Evolutionary conservation across 2,113 vertebrate species (phyloP).

Genomic region (Corythornis madagascariensis): DNA sequence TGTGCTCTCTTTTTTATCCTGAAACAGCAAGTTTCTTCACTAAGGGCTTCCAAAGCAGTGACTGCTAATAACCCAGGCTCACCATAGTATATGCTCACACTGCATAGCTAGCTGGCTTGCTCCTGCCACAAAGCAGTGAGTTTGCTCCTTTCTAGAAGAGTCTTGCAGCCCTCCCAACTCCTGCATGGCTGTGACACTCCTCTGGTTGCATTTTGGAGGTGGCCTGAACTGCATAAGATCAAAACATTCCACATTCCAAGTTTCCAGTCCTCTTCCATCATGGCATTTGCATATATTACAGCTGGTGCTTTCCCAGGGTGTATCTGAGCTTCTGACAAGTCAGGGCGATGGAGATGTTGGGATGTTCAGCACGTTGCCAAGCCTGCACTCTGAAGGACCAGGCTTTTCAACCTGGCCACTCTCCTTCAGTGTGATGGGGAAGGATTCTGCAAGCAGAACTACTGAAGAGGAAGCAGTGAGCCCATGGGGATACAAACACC

Average conservation of each 20-base stretch:
- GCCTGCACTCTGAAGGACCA: background rate
- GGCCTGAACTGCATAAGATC: background rate
- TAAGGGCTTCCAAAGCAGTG: background rate
- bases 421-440: background rate
- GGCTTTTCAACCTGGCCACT: background rate
- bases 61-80: slow-evolving; percentile 44
- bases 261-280: background rate
- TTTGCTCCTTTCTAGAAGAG: background rate
- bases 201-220: background rate
- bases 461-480: background rate
- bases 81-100: background rate
- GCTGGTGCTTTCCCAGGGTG: background rate
- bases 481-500: background rate
- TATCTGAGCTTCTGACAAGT: background rate
- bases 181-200: background rate
- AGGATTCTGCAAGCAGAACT: background rate
- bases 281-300: background rate
- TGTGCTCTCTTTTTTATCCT: background rate
- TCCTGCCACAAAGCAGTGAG: background rate
- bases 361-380: background rate
- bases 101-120: background rate
- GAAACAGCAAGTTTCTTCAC: slow-evolving; percentile 57
- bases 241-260: background rate
- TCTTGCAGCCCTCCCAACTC: background rate
- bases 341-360: background rate